Base-by-base conservation (phyloP, 2,797 vertebrate species). In the Anisognathus igniventris region DNA sequence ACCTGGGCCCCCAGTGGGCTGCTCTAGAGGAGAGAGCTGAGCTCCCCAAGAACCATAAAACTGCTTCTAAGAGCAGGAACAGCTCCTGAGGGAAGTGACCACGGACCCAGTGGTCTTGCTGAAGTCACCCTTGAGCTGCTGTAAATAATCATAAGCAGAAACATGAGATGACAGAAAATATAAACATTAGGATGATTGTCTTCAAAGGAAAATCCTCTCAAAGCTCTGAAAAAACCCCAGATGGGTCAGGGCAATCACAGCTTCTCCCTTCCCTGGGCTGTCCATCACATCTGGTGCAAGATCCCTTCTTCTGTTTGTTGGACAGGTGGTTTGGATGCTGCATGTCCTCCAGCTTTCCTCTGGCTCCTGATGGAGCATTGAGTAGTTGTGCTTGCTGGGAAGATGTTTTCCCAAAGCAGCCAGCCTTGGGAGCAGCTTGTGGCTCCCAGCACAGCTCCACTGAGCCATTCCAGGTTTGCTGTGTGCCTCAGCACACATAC, bases 31-130 rank as follows among this genome's bases (percentile, higher is more conserved):
- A 48, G 17, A n/a, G 10, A 0, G 3, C 6, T 45, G 71, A 61
- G 66, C 50, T 39, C 37, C 56, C n/a, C 4, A 2, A 30, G 64
- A 83, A 33, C 48, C 2, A 1, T 15, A 35, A n/a, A 90, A 31
- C 31, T 28, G 13, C 21, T 65, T 64, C 60, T 37, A 45, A 3
- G 65, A 51, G 40, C 5, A 0, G 47, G 30, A 60, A 7, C 24
- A 35, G 3, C 40, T 72, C 72, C 58, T 39, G 30, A 42, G 35
- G 31, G 24, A 33, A 51, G 31, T 2, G 2, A 73, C 64, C 71
- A 35, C 0, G 0, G 21, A 37, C 23, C 60, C 40, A 22, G 17
- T 16, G 31, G 5, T 14, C 23, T 75, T 3, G 1, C n/a, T 54
- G 39, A 53, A 78, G 47, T 30, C 58, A 28, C 21, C 39, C 33